phyloP scores from a whole-genome alignment of 53 echinoderm and acorn worm species.

The Hippasteria phrygiana region DNA sequence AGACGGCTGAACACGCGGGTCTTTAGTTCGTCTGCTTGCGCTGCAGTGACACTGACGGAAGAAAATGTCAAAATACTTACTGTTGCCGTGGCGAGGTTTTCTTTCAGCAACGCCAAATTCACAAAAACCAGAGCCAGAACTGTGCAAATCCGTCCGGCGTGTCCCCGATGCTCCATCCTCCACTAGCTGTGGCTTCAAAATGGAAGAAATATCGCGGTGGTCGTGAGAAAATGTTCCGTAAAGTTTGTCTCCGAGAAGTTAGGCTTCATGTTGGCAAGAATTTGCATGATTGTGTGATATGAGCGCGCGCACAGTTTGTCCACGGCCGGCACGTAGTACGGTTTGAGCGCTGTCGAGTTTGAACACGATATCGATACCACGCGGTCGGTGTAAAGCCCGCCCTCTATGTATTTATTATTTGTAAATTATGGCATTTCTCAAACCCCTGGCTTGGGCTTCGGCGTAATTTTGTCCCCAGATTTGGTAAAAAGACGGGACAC shows the following conservation, averaged over 20 bases:
- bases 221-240: constrained; percentile 16
- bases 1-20: too few species aligned
- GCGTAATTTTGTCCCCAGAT: too few species aligned
- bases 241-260: constrained; percentile 22
- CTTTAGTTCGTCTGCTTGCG: too few species aligned
- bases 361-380: not conserved
- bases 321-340: not conserved
- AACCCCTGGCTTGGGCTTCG: too few species aligned
- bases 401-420: constrained; percentile 4
- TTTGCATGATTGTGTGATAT: not conserved
- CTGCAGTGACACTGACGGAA: too few species aligned
- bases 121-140: constrained; percentile 27
- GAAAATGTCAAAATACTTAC: constrained; percentile 6
- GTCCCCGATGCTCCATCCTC: constrained; percentile 16
- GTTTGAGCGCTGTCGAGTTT: constrained; percentile 8
- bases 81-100: constrained; percentile 50
- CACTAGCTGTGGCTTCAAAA: constrained; percentile 1
- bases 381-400: constrained; percentile 31
- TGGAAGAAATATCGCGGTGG: constrained; percentile 1
- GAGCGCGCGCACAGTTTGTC: not conserved
- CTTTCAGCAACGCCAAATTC: constrained; percentile 29
- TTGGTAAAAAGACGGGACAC: too few species aligned
- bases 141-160: constrained; percentile 13
- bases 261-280: constrained; percentile 37
- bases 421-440: too few species aligned